Base-by-base conservation (phyloP, 2,113 vertebrate species). In the Benitochromis conjunctus region DNA sequence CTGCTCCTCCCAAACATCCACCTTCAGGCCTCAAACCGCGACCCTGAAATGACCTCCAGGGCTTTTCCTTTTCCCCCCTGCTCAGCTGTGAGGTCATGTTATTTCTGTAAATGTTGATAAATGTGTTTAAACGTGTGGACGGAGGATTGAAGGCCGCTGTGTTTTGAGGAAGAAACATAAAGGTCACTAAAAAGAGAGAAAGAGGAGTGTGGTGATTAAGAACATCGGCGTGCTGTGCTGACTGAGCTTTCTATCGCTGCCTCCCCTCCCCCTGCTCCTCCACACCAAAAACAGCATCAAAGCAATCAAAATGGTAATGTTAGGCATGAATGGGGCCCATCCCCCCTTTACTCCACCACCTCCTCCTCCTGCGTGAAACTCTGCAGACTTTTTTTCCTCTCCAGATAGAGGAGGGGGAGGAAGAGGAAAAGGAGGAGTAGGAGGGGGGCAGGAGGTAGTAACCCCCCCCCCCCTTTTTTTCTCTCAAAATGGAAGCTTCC, bases 231-330 rank as follows among this genome's bases (percentile, higher is more conserved):
- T 96, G 97, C 96, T 94, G 93, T 94, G 96, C 97, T 95, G 97
- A 97, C 96, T 96, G 96, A 95, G 96, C 94, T 96, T 96, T 96
- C 96, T 96, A 82, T 88, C 90, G 77, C 86, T 83, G 81, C 82
- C 84, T 85, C 48, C 41, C 87, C 91, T 89, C 76, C 92, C 93
- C 94, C 91, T 95, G 96, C 97, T 97, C 97, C 96, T 97, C 96
- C 96, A 95, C 96, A 96, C 97, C 97, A 97, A 96, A 99, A 98
- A 98, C 97, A 97, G 97, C 98, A 97, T 97, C 98, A 97, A 97
- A 98, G 98, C 98, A 97, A 99, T 99, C 98, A 99, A 98, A 99
- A 98, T 98, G 98, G 98, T 97, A 98, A 99, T 99, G 97, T 96
- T 96, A 94, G 96, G 97, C 97, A 97, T 96, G 97, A 98, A 98